Percentiles rank a stretch among this genome's conserved stretches.
Conservation (phyloP, 2,797 vertebrate genomes). For the Heterohyrax brucei region DNA sequence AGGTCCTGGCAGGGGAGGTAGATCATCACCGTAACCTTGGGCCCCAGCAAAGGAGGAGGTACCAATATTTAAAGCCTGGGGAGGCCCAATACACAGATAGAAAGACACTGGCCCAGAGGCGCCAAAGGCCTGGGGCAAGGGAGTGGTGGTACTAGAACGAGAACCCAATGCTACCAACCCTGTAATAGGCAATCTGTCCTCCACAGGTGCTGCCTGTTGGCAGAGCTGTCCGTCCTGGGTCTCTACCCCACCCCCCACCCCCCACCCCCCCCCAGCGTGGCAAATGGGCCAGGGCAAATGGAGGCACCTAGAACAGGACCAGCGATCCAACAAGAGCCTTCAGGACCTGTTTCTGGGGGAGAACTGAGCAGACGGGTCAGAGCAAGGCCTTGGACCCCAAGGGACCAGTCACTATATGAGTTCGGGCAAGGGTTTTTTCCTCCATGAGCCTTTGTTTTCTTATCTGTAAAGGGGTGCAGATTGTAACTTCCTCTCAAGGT, state of each 20-base stretch:
- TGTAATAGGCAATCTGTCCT: background rate
- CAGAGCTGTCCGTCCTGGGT: background rate
- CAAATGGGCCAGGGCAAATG: background rate
- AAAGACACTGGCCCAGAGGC: background rate
- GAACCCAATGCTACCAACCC: background rate
- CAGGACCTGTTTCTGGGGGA: background rate
- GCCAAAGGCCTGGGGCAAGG: background rate
- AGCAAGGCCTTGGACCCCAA: background rate
- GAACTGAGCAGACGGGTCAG: background rate
- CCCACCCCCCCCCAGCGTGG: no score
- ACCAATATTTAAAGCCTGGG: rapidly evolving
- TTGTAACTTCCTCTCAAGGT: background rate
- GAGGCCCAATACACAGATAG: background rate
- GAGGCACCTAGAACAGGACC: slow-evolving; percentile 38
- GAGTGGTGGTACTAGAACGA: background rate
- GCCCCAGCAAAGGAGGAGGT: background rate
- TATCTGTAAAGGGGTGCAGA: background rate
- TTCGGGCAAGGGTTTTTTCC: background rate
- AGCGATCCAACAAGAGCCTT: background rate
- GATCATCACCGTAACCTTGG: background rate
- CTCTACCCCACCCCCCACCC: no score
- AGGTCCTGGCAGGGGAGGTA: background rate
- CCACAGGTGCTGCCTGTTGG: background rate
- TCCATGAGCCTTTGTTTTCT: background rate
- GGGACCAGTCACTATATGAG: background rate